These are phyloP conservation scores for Felis catus DNA, from an alignment of 2,113 vertebrate species.

Conservation along the genomic window DNA sequence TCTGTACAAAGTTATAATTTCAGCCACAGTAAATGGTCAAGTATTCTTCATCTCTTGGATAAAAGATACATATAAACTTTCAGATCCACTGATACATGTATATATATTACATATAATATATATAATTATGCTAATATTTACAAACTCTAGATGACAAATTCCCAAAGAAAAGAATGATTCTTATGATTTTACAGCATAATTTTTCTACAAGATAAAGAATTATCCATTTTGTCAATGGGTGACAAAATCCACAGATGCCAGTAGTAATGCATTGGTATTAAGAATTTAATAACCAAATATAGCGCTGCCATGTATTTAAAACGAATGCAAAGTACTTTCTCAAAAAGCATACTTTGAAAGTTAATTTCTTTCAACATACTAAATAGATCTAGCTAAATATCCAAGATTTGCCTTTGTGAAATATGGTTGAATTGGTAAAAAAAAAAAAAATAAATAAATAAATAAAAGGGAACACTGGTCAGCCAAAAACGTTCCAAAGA, in stretches of 20 bases:
- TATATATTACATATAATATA: background rate
- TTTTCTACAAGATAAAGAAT: background rate
- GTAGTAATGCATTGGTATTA: background rate
- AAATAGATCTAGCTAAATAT: slow-evolving; percentile 17
- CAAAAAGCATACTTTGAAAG: background rate
- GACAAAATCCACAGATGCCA: background rate
- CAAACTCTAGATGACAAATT: slow-evolving; percentile 38
- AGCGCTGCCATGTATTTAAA: background rate
- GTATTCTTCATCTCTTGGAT: slow-evolving; percentile 17
- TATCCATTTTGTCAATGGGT: background rate
- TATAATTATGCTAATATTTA: slow-evolving; percentile 53
- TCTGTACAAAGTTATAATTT: background rate
- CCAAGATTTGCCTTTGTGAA: slow-evolving; percentile 34
- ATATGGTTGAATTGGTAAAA: background rate
- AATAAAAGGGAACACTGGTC: background rate
- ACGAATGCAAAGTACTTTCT: slow-evolving; percentile 7
- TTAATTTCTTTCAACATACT: slow-evolving; percentile 44
- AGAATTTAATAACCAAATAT: slow-evolving; percentile 1
- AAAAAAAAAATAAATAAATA: too few relatives aligned
- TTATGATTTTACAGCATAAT: slow-evolving; percentile 12
- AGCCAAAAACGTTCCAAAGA: background rate
- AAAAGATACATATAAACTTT: background rate
- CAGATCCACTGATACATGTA: background rate
- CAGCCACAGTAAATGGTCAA: background rate
- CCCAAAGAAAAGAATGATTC: background rate